Evolutionary conservation across 2,113 vertebrate species (phyloP), one percentile per base, ranked within the genome.

Genomic region (Circaetus gallicus): DNA sequence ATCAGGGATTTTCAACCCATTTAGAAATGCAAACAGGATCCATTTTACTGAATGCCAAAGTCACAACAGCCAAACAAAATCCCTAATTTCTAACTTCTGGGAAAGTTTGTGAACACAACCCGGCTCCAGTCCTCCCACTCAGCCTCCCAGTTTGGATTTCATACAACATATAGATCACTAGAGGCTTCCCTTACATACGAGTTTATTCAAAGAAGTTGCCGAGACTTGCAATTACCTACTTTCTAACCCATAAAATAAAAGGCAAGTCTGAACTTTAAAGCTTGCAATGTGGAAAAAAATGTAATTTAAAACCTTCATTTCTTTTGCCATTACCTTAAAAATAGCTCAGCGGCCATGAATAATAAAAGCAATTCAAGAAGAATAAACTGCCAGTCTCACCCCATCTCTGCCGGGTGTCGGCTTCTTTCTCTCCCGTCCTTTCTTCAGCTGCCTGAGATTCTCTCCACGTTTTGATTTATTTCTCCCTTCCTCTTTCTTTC

Each of bases 401-500:
- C 96, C 95, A 96, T 96, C 80, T 79, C 90, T 59, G 93, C 55
- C 71, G 86, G 63, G 58, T 38, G 73, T 36, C 95, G 26, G 94
- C 93, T 52, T 5, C 63, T 58, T 32, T 49, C 77, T 66, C 72
- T 65, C 66, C 74, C 67, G 77, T 74, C 66, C 88, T 88, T 53
- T 15, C 94, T 58, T 12, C 76, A 22, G 42, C 84, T 2, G 82
- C 82, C 74, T 0, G 11, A 22, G 90, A 16, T 38, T 29, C 83
- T 85, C 87, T 74, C 77, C 84, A 26, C 94, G 93, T 14, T 86
- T 6, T 8, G 79, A 40, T 90, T 91, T 67, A 38, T 90, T 93
- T 74, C 91, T 85, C 78, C 85, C 93, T 95, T 88, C 89, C 89
- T 95, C 79, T 67, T 90, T 90, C 91, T 94, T 61, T 89, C 82